Percentiles rank a stretch among this genome's conserved stretches.
Conservation (phyloP, 2,113 vertebrate species). For the Phaethon lepturus region DNA sequence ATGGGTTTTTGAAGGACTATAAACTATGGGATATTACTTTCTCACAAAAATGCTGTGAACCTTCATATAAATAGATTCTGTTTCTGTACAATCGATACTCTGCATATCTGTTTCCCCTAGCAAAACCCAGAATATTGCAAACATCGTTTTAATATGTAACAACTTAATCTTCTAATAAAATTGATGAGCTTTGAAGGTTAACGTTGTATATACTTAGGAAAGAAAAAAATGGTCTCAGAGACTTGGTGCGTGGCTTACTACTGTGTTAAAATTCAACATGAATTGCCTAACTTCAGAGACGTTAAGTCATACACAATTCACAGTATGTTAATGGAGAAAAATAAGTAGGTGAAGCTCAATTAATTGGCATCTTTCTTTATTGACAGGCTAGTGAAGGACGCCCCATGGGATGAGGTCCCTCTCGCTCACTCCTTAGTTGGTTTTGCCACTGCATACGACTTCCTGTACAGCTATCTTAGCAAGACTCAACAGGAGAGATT, state of each 20-base stretch:
- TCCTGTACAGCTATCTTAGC: conserved; percentile 91
- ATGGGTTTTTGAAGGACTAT: background rate
- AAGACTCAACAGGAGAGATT: conserved; percentile 91
- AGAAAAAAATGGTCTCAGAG: background rate
- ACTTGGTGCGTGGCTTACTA: background rate
- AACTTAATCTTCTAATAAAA: background rate
- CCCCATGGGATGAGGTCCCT: conserved; percentile 96
- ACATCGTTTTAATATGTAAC: background rate
- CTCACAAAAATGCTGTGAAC: background rate
- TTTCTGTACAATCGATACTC: background rate
- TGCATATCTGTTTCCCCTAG: background rate
- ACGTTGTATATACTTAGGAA: background rate
- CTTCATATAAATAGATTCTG: background rate
- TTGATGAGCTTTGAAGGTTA: background rate
- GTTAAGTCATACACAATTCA: background rate
- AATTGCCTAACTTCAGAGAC: background rate
- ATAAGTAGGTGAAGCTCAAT: background rate
- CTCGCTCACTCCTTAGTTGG: conserved; percentile 95
- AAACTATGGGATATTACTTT: background rate
- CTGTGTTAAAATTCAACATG: background rate
- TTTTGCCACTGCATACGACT: conserved; percentile 97
- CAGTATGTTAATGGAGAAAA: background rate
- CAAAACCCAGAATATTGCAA: background rate
- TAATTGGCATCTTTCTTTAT: conserved; percentile 30
- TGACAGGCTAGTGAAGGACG: conserved; percentile 96